phyloP scores from a whole-genome alignment of 1,140 invertebrate species.

The Neodiprion fabricii region DNA sequence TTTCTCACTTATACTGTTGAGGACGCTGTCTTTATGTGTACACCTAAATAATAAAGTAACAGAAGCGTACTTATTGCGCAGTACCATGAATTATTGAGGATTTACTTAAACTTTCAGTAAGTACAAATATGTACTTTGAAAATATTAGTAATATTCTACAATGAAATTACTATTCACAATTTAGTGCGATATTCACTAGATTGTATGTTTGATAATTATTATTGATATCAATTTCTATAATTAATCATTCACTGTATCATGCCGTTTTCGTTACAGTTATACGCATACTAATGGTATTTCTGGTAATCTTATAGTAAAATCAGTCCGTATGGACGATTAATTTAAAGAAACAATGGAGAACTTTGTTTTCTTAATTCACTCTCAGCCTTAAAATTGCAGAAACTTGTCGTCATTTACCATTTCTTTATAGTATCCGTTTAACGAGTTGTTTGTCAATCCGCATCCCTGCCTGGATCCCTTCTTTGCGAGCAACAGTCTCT shows the following conservation, averaged over 20 bases:
- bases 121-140: not conserved
- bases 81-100: not conserved
- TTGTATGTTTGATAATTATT: conserved; percentile 1
- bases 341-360: conserved; percentile 36
- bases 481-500: conserved; percentile 4
- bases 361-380: conserved; percentile 24
- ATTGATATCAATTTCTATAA: not conserved
- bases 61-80: not conserved
- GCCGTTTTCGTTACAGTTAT: not conserved
- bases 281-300: not conserved
- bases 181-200: conserved; percentile 2
- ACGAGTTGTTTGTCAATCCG: not conserved
- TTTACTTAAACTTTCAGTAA: not conserved
- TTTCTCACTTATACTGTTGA: not conserved
- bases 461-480: not conserved
- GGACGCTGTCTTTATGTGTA: conserved; percentile 1
- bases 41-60: not conserved
- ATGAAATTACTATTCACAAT: not conserved
- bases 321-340: conserved; percentile 30
- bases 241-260: not conserved
- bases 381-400: conserved; percentile 32
- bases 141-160: not conserved
- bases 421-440: not conserved
- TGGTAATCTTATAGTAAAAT: not conserved
- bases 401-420: conserved; percentile 18